Percentiles rank a stretch among this genome's conserved stretches.
These are phyloP conservation scores for Megalops atlanticus DNA, from an alignment of 2,113 vertebrate species.

Conservation along the genomic window DNA sequence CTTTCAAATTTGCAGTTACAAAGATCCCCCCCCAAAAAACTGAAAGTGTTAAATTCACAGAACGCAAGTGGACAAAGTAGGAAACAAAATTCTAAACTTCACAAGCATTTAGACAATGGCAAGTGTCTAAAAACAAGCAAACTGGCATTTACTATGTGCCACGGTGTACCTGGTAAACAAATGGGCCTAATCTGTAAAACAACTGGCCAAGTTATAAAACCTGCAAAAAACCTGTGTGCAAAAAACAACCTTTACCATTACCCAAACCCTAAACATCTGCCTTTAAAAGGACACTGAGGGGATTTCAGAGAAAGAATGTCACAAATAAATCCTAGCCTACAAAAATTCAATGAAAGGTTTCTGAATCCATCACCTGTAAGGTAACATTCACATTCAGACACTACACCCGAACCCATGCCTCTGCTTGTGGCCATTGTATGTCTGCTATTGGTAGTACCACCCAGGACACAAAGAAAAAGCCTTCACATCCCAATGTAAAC, in stretches of 20 bases:
- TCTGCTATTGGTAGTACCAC: constrained; percentile 4
- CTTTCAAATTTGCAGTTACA: background rate
- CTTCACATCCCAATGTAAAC: constrained; percentile 2
- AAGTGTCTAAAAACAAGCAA: background rate
- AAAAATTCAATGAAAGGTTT: background rate
- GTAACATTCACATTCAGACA: constrained; percentile 7
- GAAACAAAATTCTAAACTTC: background rate
- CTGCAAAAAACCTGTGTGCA: background rate
- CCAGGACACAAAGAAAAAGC: constrained; percentile 19
- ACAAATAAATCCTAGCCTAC: background rate
- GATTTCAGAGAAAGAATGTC: background rate
- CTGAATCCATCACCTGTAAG: background rate
- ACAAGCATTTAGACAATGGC: background rate
- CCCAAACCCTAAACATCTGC: background rate
- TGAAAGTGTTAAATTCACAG: constrained; percentile 39
- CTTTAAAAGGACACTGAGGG: background rate
- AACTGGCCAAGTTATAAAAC: background rate
- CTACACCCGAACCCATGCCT: background rate
- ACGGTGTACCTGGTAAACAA: background rate
- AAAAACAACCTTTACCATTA: background rate
- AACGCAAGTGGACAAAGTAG: constrained; percentile 27
- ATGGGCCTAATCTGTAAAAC: background rate
- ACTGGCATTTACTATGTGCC: background rate
- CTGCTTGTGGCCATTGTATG: background rate
- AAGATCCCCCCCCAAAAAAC: constrained; percentile 27